These are phyloP conservation scores for Pimpla rufipes DNA, from an alignment of 2,888 invertebrate species.

Conservation along the genomic window DNA sequence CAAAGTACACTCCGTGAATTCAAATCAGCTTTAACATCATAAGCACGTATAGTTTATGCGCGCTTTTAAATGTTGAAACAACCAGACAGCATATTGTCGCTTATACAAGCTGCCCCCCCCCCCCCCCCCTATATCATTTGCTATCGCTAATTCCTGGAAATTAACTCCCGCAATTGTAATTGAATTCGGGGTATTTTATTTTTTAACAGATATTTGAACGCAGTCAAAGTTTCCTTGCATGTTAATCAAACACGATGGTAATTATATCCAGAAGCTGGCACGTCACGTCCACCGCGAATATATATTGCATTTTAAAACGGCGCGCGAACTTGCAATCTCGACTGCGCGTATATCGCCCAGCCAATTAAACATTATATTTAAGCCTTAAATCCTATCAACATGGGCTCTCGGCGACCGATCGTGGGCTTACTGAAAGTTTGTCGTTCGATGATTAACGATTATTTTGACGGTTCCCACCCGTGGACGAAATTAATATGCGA, in stretches of 20 bases:
- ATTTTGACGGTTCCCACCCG: constrained; percentile 33
- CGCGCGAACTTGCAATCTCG: neutral
- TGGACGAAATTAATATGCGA: constrained; percentile 47
- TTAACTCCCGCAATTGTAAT: constrained; percentile 26
- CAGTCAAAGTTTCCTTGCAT: neutral
- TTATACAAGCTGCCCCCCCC: too few species aligned
- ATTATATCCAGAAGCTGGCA: neutral
- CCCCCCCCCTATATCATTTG: neutral
- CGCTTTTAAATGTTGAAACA: constrained; percentile 41
- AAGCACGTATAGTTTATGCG: constrained; percentile 59
- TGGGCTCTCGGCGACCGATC: neutral
- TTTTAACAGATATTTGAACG: neutral
- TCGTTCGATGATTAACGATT: constrained; percentile 54
- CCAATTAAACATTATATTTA: constrained; percentile 44
- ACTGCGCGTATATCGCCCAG: neutral
- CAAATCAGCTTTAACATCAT: constrained; percentile 66
- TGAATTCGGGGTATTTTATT: neutral
- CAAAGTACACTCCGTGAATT: constrained; percentile 66
- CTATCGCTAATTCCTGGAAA: constrained; percentile 34
- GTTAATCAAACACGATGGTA: neutral
- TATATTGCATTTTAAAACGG: constrained; percentile 8
- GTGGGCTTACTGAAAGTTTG: constrained; percentile 45
- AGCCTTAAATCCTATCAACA: constrained; percentile 34
- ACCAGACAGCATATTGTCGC: constrained; percentile 25
- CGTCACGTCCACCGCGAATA: neutral